phyloP scores from a whole-genome alignment of 2,113 vertebrate species.

The Paraplagusia blochii region DNA sequence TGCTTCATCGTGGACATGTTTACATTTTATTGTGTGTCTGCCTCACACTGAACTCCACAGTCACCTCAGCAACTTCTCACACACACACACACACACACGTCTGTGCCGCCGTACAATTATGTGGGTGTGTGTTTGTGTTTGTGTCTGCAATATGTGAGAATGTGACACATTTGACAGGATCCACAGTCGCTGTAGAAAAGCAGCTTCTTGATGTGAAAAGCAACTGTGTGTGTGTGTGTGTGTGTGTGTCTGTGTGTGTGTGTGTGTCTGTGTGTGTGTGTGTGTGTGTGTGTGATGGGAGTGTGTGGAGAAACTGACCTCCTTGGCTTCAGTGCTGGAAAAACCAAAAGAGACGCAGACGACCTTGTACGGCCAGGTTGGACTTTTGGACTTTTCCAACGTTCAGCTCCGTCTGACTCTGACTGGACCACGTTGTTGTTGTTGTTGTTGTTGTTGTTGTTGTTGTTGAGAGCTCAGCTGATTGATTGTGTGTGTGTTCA shows the following conservation, averaged over 20 bases:
- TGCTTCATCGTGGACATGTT: constrained; percentile 26
- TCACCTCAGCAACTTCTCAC: constrained; percentile 4
- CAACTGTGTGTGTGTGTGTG: constrained; percentile 34
- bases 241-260: neutral
- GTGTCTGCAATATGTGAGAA: constrained; percentile 29
- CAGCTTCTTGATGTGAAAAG: constrained; percentile 39
- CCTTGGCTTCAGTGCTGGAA: too few relatives aligned
- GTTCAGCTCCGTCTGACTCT: neutral
- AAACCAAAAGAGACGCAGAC: too few relatives aligned
- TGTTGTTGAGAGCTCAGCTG: neutral
- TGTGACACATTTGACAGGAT: constrained; percentile 27
- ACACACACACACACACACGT: constrained; percentile 10
- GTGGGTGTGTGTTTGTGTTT: constrained; percentile 35
- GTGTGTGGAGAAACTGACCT: neutral
- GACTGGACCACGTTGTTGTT: too few relatives aligned
- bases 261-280: constrained; percentile 27
- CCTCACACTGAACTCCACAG: neutral
- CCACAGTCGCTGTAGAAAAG: constrained; percentile 23
- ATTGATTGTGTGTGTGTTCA: constrained; percentile 7
- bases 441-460: neutral
- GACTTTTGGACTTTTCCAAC: neutral
- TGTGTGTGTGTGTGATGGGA: neutral
- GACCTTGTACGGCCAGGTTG: too few relatives aligned
- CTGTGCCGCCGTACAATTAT: constrained; percentile 1
- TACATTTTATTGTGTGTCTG: too few relatives aligned